Evolutionary conservation across 2,113 vertebrate species (phyloP), one percentile per base, ranked within the genome.

Genomic region (Menura novaehollandiae): DNA sequence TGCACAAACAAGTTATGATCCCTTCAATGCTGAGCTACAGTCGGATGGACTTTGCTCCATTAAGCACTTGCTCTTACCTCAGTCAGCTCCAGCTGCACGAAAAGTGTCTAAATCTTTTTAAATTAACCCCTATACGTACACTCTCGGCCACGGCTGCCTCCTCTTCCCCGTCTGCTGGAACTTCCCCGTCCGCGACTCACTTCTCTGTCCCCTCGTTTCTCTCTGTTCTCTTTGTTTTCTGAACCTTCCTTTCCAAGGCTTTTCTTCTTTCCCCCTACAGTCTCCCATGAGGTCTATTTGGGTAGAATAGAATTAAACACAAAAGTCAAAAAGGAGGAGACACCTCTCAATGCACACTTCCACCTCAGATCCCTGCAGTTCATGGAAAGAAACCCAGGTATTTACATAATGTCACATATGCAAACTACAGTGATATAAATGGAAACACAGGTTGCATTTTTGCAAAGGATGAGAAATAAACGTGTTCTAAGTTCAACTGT

Each of bases 221-320:
- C 99, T 97, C 98, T 97, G 93, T 98, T 99, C 72, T 99, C 99
- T 98, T 99, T 99, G 94, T 98, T 98, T 96, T 99, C 99, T 60
- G 97, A 98, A 63, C 97, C 98, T 95, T 99, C 99, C 88, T 99
- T 99, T 66, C 98, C 99, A 95, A 99, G 97, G 95, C 91, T 98
- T 89, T 99, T 99, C 97, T 99, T 99, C 97, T 99, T 99, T 37
- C 99, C 99, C 44, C 99, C 99, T 93, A 99, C 99, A 32, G 99
- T 99, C 97, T 99, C 99, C 99, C 99, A 99, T 27, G 99, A 99
- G 94, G 98, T 99, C 99, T 99, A 98, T 85, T 91, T 56, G 67
- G 85, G 30, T 85, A 97, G 74, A 97, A 88, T 1, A 97, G 47
- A 92, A 91, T 89, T 71, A 93, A 53, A 97, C 7, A 93, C 11